Percentiles rank a stretch among this genome's conserved stretches.
These are phyloP conservation scores for Hyperoplus lanceolatus DNA, from an alignment of 2,797 vertebrate species.

Conservation along the genomic window DNA sequence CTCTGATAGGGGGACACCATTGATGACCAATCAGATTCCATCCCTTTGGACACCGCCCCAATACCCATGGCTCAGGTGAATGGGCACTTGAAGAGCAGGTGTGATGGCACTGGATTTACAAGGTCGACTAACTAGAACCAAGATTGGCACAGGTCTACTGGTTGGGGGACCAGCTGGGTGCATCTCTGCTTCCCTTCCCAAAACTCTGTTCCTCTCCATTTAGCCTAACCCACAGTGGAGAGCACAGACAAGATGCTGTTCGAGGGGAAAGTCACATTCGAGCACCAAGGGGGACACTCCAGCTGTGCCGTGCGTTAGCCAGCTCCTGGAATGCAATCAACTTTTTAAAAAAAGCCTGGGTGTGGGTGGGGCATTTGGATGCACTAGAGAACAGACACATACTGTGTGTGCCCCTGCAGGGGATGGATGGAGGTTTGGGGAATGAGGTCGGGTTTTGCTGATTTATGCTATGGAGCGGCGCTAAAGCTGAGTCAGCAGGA, in stretches of 20 bases:
- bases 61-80: neutral
- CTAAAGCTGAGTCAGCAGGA: slow-evolving; percentile 81
- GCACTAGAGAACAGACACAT: slow-evolving; percentile 48
- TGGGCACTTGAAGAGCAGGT: slow-evolving; percentile 32
- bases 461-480: slow-evolving; percentile 69
- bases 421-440: slow-evolving; percentile 56
- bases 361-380: slow-evolving; percentile 18
- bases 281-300: slow-evolving; percentile 39
- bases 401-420: slow-evolving; percentile 24
- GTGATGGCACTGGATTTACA: slow-evolving; percentile 57
- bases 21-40: neutral
- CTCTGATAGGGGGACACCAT: neutral
- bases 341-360: slow-evolving; percentile 34
- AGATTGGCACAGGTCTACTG: slow-evolving; percentile 35
- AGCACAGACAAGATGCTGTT: slow-evolving; percentile 68
- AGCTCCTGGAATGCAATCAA: slow-evolving; percentile 35
- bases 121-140: slow-evolving; percentile 51
- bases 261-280: slow-evolving; percentile 40
- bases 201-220: slow-evolving; percentile 70
- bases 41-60: no score
- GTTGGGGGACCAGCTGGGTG: slow-evolving; percentile 59
- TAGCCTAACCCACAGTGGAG: slow-evolving; percentile 52
- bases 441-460: slow-evolving; percentile 52
- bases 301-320: slow-evolving; percentile 44
- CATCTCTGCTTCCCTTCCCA: slow-evolving; percentile 42